phyloP scores from a whole-genome alignment of 2,113 vertebrate genomes.

The Cottus gobio region DNA sequence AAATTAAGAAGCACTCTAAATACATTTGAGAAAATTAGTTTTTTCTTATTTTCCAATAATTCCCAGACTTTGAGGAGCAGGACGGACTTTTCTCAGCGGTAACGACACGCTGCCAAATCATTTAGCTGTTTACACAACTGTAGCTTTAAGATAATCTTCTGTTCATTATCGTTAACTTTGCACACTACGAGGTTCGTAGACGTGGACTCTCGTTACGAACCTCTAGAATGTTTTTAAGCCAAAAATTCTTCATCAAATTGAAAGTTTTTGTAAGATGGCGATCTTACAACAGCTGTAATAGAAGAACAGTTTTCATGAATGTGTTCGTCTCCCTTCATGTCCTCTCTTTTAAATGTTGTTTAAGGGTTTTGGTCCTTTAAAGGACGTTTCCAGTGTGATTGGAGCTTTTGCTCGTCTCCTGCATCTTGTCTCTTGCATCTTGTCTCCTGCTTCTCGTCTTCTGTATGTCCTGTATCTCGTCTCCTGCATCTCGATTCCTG shows the following conservation, averaged over 20 bases:
- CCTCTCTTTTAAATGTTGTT: too few relatives aligned
- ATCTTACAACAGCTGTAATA: not conserved
- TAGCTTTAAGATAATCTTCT: conserved; percentile 33
- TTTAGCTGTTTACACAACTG: conserved; percentile 11
- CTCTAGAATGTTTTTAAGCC: conserved; percentile 29
- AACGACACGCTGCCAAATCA: conserved; percentile 29
- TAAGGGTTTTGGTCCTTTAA: too few relatives aligned
- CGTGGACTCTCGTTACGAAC: not conserved
- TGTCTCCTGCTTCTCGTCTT: too few relatives aligned
- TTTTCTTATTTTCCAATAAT: not conserved
- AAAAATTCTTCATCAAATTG: conserved; percentile 21
- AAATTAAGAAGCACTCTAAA: not conserved
- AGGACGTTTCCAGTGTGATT: too few relatives aligned
- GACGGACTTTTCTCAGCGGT: not conserved
- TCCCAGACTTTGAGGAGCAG: not conserved
- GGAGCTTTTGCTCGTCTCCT: too few relatives aligned
- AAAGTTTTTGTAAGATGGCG: not conserved
- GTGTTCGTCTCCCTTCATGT: not conserved
- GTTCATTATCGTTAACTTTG: not conserved
- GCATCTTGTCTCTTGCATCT: too few relatives aligned
- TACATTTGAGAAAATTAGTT: too few relatives aligned
- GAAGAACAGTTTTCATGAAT: not conserved
- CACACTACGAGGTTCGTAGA: too few relatives aligned
- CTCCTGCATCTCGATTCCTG: too few relatives aligned
- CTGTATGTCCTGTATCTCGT: too few relatives aligned